Conservation (phyloP, 1,140 invertebrate species). For the Aphaenogaster rudis region DNA sequence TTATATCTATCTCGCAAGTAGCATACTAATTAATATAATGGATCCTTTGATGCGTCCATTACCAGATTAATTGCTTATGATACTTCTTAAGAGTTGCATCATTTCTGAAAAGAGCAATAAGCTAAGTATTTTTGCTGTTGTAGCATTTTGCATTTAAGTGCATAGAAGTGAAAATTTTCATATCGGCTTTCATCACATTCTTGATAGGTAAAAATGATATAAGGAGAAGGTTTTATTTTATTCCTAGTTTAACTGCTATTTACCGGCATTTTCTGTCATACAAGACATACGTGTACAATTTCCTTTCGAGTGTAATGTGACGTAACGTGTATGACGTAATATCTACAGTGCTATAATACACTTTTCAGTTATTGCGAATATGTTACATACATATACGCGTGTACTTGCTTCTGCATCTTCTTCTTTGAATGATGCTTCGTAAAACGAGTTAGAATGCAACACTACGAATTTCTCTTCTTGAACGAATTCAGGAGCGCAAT, state of each 20-base stretch:
- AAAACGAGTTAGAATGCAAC: slow-evolving; percentile 59
- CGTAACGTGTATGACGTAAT: slow-evolving; percentile 44
- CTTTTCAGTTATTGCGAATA: slow-evolving; percentile 58
- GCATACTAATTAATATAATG: slow-evolving; percentile 57
- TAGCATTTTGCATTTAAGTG: slow-evolving; percentile 19
- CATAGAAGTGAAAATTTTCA: neutral
- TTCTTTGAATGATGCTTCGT: slow-evolving; percentile 55
- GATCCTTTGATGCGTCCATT: slow-evolving; percentile 52
- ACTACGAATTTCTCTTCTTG: slow-evolving; percentile 44
- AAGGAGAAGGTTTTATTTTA: neutral
- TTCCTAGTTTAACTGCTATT: slow-evolving; percentile 21
- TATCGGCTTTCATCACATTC: neutral
- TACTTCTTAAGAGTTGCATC: neutral
- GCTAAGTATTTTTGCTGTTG: neutral
- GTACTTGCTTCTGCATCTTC: slow-evolving; percentile 33
- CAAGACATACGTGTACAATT: slow-evolving; percentile 12
- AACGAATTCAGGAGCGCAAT: slow-evolving; percentile 38
- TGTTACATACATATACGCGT: slow-evolving; percentile 15
- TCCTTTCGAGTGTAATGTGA: slow-evolving; percentile 45
- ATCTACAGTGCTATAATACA: slow-evolving; percentile 42
- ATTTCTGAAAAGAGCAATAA: slow-evolving; percentile 31
- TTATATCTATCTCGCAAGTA: slow-evolving; percentile 23
- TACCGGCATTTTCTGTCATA: slow-evolving; percentile 4
- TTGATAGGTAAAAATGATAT: neutral
- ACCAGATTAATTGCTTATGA: slow-evolving; percentile 38